Base-by-base conservation (phyloP, 2,888 invertebrate species). In the Tineola bisselliella region DNA sequence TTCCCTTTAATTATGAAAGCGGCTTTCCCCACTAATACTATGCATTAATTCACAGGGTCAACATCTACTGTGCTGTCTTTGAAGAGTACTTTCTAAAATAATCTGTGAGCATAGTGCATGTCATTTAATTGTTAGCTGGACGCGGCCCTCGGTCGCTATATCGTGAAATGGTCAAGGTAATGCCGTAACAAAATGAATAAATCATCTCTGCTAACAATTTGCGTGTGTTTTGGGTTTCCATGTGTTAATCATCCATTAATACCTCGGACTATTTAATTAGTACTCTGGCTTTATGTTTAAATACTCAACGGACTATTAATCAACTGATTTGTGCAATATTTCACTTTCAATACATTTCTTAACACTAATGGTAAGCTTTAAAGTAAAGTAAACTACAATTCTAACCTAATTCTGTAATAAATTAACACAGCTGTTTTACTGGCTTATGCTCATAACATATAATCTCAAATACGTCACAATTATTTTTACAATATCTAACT, bases 111-210 rank as follows among this genome's bases (percentile, higher is more conserved):
- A 38, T 38, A 38, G 38, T 38, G 38, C 38, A 38, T 38, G 38
- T 10, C 25, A 18, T 56, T 56, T n/a, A 56, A 48, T 48, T 48
- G 48, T 48, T 48, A 19, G 56, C 56, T 56, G 43, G 38, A 31
- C 25, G 59, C 70, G 69, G 76, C 74, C 71, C 77, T 72, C 76
- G 68, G 73, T 73, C 77, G 74, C 76, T 77, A 38, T 38, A 78
- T 68, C 81, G 81, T 86, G 86, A 84, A 84, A 86, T 86, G 87
- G 87, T 87, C 83, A 87, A 87, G 86, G 86, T 87, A 87, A 86
- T 56, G 11, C 19, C 30, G n/a, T 12, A 25, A 74, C 76, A 75
- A 75, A 73, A 70, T 74, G 67, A 75, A 77, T 82, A 77, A 79
- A 80, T 80, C 81, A 81, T 79, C 70, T 68, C 74, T 76, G 78